A percentile compares a stretch with the other conserved stretches of the same genome.
These are phyloP conservation scores for Hypercompe scribonia DNA, from an alignment of 2,888 invertebrate genomes.

Conservation along the genomic window DNA sequence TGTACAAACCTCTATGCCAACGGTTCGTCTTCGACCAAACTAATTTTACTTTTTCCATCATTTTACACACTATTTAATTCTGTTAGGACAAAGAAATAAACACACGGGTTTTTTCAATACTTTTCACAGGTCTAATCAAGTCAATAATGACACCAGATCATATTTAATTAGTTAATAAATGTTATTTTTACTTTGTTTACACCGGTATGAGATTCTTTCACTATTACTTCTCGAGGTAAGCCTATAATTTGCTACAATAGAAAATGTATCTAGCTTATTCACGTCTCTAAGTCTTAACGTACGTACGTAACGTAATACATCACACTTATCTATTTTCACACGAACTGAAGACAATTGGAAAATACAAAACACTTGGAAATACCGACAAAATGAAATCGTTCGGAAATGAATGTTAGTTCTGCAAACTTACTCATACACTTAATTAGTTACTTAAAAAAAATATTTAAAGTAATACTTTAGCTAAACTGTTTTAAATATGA, in stretches of 20 bases:
- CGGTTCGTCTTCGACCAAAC: constrained; percentile 78
- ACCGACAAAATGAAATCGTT: neutral
- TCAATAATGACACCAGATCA: constrained; percentile 29
- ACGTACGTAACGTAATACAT: neutral
- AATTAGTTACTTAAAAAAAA: too few species aligned
- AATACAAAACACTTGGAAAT: neutral
- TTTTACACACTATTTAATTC: constrained; percentile 23
- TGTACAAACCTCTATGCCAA: constrained; percentile 72
- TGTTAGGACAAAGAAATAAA: neutral
- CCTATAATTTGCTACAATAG: neutral
- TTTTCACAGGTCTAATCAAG: constrained; percentile 17
- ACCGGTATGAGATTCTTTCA: neutral
- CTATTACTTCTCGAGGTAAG: neutral
- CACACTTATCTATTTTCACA: neutral
- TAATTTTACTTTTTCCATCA: constrained; percentile 62
- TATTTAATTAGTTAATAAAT: constrained; percentile 12
- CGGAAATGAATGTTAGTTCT: neutral
- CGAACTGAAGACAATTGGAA: neutral
- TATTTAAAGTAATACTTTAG: too few species aligned
- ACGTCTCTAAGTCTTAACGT: neutral
- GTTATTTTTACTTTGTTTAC: neutral
- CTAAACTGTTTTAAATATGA: neutral
- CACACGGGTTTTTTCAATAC: neutral
- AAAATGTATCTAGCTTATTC: neutral
- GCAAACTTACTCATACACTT: too few species aligned